phyloP scores from a whole-genome alignment of 2,888 invertebrate species.

The Spialia ferax region DNA sequence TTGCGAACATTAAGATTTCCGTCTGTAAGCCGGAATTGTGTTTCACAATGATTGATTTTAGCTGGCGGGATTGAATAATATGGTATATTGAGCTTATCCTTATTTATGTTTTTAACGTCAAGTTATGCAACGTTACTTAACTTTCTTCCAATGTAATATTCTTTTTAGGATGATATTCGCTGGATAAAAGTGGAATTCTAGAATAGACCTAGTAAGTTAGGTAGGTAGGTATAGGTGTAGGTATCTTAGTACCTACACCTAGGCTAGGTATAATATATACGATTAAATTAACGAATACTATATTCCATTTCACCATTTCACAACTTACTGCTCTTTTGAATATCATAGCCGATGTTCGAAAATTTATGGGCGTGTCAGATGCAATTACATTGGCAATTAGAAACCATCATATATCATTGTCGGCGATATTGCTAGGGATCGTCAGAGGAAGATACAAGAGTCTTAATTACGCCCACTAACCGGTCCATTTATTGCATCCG shows the following conservation, averaged over 20 bases:
- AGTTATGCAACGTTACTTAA: not conserved
- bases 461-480: slow-evolving; percentile 47
- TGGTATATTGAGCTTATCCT: slow-evolving; percentile 1
- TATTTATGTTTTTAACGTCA: not conserved
- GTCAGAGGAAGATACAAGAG: slow-evolving; percentile 41
- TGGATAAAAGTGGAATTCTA: no score
- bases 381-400: slow-evolving; percentile 54
- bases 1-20: slow-evolving; percentile 38
- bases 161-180: no score
- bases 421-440: slow-evolving; percentile 48
- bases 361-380: slow-evolving; percentile 41
- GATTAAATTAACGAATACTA: not conserved
- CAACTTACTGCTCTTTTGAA: slow-evolving; percentile 15
- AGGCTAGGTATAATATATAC: no score
- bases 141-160: no score
- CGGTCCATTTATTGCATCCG: slow-evolving; percentile 12
- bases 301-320: slow-evolving; percentile 5
- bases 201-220: no score
- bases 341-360: slow-evolving; percentile 21
- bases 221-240: no score
- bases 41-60: slow-evolving; percentile 36
- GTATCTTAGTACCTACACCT: no score
- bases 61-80: slow-evolving; percentile 8
- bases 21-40: slow-evolving; percentile 30
- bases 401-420: slow-evolving; percentile 52